Base-by-base conservation (phyloP, 2,888 invertebrate species). In the Aphidoletes aphidimyza region DNA sequence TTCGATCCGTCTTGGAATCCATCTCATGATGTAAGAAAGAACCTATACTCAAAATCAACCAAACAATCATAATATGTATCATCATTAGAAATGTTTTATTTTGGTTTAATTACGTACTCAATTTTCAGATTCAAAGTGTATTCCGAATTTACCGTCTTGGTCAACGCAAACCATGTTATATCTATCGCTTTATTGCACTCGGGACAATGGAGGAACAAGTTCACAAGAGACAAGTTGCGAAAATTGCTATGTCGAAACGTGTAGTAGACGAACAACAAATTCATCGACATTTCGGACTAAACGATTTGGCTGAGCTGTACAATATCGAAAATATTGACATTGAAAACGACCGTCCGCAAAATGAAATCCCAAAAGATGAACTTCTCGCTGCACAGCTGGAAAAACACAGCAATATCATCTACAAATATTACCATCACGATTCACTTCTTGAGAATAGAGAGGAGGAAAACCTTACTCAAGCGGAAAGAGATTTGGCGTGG, bases 1-100 rank as follows among this genome's bases (percentile, higher is more conserved):
- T 54, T 54, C 14, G 54, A 54, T 54, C 22, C 54, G 6, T 54
- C 22, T n/a, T 54, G 54, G 54, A 54, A 54, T 54, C 54, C 54
- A 22, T 22, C 54, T 8, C 2, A 54, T 54, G 54, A 54, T 22
- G 54, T 54, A 54, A 54, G 22, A 54, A n/a, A n/a, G n/a, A n/a
- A n/a, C n/a, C n/a, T n/a, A n/a, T n/a, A n/a, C n/a, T n/a, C n/a
- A n/a, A n/a, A n/a, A n/a, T n/a, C n/a, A n/a, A n/a, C n/a, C 39
- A 39, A 47, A 47, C 47, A 47, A 39, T 11, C 17, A 47, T 11
- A 17, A 17, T 5, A 11, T 47, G 17, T 17, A 47, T 17, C 17
- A 11, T 47, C 14, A 47, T 14, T 17, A 2, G 47, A 14, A 47
- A 2, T 22, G 6, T 54, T n/a, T n/a, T 11, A 47, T 3, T 47